Base-by-base conservation (phyloP, 2,888 invertebrate genomes). In the Alloplasta piceator region DNA sequence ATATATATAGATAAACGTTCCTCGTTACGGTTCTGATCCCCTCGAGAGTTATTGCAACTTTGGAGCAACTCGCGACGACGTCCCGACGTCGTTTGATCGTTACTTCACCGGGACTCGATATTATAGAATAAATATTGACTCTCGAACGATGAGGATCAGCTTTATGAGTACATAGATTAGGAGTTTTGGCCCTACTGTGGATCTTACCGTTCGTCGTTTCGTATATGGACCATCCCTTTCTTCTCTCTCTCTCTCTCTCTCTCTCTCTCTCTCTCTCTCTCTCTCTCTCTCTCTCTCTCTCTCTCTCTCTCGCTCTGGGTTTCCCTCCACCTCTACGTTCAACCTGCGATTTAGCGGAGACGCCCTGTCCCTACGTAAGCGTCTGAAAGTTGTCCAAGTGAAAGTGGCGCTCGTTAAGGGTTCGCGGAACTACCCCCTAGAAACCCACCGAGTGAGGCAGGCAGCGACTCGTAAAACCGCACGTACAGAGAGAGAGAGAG, bases 321-420 rank as follows among this genome's bases (percentile, higher is more conserved):
- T 73, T 73, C 55, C 55, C 56, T 26, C 26, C 26, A 26, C 26
- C 26, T 26, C 26, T 26, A 3, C 26, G 26, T 26, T 26, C 26
- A 26, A 26, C 1, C 26, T 26, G 26, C 26, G 64, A 14, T 58
- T 52, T 60, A 38, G 46, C 66, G 46, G 50, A 52, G 66, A 55
- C 68, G 66, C 63, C 66, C 9, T 26, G 58, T 63, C 50, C 58
- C 56, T 66, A 58, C 48, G 12, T 52, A 55, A 77, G 43, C 68
- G 66, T 52, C 60, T 66, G 60, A 81, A 81, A 81, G 81, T 81
- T 78, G 70, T 66, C 60, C 77, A 74, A 70, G 77, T 74, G 78
- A 81, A 81, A 81, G 78, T 81, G 81, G 77, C 70, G 81, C 78
- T 81, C 81, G 81, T 81, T 81, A 81, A 81, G 70, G 78, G 73